Conservation (phyloP, 2,797 vertebrate genomes). For the Smutsia gigantea region DNA sequence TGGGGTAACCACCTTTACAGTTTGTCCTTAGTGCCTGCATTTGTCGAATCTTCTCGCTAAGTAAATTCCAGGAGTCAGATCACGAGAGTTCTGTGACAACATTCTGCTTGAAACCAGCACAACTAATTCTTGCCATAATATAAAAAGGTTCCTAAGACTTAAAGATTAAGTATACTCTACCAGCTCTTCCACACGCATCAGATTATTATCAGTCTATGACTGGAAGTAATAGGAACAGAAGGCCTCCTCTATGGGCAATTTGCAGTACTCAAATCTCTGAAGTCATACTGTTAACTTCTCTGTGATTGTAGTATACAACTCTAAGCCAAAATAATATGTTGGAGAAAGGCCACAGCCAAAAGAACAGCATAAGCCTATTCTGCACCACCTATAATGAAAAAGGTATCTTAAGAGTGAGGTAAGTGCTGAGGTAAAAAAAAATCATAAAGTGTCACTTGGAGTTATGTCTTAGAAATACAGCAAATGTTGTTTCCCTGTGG, state of each 20-base stretch:
- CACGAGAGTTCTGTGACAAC: not conserved
- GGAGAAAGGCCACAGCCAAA: not conserved
- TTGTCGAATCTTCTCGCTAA: not conserved
- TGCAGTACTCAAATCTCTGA: not conserved
- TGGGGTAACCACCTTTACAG: not conserved
- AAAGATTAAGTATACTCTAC: not conserved
- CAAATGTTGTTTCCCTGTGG: not conserved
- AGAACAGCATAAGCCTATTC: not conserved
- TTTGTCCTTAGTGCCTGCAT: not conserved
- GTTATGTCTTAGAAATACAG: not conserved
- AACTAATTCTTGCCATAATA: not conserved
- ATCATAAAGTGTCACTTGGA: not conserved
- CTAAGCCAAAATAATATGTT: not conserved
- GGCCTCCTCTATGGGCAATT: not conserved
- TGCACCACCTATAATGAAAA: not conserved
- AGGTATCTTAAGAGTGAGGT: not conserved
- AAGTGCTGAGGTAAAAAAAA: not conserved
- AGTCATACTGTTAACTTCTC: not conserved
- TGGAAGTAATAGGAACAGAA: conserved; percentile 37
- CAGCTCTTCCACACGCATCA: conserved; percentile 60
- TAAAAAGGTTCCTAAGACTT: not conserved
- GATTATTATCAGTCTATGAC: conserved; percentile 38
- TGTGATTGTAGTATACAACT: not conserved
- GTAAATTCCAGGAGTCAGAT: not conserved
- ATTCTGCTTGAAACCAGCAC: not conserved